Conservation (phyloP, 2,113 vertebrate species). For the Elaphurus davidianus region DNA sequence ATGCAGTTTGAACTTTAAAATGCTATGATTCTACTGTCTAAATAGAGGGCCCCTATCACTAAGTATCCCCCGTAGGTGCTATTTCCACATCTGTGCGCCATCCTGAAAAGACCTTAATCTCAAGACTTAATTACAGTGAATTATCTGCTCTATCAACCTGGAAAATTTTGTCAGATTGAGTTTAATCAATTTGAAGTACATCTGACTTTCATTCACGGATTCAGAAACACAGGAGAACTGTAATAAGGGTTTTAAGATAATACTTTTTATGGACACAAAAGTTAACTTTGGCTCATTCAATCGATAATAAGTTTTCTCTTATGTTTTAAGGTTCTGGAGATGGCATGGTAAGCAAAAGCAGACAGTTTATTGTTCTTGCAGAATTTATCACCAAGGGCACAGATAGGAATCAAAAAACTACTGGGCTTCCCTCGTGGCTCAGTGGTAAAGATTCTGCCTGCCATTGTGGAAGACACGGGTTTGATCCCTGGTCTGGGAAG, state of each 20-base stretch:
- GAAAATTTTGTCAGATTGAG: not conserved
- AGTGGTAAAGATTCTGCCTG: not conserved
- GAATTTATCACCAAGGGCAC: not conserved
- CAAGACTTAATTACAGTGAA: constrained; percentile 5
- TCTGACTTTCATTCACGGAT: not conserved
- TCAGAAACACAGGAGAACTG: not conserved
- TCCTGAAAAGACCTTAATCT: constrained; percentile 1
- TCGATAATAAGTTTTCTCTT: not conserved
- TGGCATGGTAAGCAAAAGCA: not conserved
- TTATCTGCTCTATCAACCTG: not conserved
- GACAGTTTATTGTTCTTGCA: not conserved
- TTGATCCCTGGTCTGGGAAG: not conserved
- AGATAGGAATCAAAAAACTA: not conserved
- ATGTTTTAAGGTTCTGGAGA: not conserved
- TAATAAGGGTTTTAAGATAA: not conserved
- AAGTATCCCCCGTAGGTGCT: not conserved
- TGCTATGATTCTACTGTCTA: not conserved
- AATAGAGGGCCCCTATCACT: not conserved
- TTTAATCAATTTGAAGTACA: constrained; percentile 17
- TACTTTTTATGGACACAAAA: not conserved
- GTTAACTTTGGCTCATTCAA: not conserved
- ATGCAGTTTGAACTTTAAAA: not conserved
- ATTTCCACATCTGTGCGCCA: not conserved
- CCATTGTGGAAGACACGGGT: not conserved
- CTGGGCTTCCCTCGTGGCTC: not conserved